A percentile compares a stretch with the other conserved stretches of the same genome.
Conservation (phyloP, 2,888 invertebrate genomes). For the Pyrocoelia pectoralis region DNA sequence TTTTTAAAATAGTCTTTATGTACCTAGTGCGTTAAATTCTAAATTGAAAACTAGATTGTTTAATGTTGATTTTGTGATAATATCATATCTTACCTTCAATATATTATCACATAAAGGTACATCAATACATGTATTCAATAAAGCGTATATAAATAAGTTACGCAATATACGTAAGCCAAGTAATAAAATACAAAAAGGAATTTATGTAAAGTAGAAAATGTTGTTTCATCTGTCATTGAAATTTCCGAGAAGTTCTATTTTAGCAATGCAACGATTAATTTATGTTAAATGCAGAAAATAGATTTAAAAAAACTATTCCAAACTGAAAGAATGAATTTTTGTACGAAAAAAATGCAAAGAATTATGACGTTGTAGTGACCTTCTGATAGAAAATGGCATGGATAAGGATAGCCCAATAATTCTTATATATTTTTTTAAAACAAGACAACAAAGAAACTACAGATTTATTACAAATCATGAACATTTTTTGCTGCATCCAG, state of each 20-base stretch:
- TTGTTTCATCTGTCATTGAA: constrained; percentile 10
- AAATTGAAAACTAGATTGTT: neutral
- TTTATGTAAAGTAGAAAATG: constrained; percentile 4
- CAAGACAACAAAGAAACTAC: too few relatives aligned
- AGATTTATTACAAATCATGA: too few relatives aligned
- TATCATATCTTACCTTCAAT: neutral
- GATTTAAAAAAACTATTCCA: too few relatives aligned
- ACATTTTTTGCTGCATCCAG: too few relatives aligned
- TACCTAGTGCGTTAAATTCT: neutral
- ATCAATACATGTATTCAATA: neutral
- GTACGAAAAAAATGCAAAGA: too few relatives aligned
- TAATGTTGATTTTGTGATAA: constrained; percentile 8
- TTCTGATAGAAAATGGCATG: too few relatives aligned
- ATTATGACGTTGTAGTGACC: too few relatives aligned
- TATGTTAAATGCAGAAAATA: neutral
- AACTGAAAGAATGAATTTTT: too few relatives aligned
- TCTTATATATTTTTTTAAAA: too few relatives aligned
- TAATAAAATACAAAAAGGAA: constrained; percentile 1
- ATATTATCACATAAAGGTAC: neutral
- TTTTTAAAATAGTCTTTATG: neutral
- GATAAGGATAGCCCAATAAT: too few relatives aligned
- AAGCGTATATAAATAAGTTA: neutral
- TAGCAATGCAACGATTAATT: neutral
- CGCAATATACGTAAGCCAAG: neutral
- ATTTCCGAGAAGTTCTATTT: neutral